Conservation (phyloP, 2,888 invertebrate species). For the Cylindroiulus punctatus region DNA sequence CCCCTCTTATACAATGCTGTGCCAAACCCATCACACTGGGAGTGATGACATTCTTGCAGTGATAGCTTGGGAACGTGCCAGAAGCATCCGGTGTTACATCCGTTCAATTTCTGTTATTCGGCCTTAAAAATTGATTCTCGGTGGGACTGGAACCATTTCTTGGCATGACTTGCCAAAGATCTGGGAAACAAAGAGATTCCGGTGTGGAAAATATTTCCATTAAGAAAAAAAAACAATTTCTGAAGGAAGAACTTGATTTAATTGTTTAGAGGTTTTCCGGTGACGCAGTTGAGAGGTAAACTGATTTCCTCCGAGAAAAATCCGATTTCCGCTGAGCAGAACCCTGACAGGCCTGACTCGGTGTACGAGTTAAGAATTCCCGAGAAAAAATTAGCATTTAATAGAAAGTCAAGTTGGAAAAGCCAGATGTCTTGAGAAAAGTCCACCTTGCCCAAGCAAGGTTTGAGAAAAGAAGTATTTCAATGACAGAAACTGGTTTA, state of each 20-base stretch:
- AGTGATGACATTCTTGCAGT: neutral
- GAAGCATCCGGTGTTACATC: neutral
- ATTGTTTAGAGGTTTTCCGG: too few relatives aligned
- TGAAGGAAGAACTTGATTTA: too few relatives aligned
- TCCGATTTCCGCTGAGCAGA: neutral
- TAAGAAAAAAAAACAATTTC: neutral
- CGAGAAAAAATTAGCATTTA: too few relatives aligned
- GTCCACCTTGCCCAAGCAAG: neutral
- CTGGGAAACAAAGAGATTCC: neutral
- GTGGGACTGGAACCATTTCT: neutral
- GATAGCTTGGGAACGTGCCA: neutral
- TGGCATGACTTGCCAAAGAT: neutral
- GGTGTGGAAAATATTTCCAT: neutral
- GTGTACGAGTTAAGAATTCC: neutral
- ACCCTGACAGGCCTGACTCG: neutral
- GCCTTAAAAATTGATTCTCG: neutral
- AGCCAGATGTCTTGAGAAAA: neutral
- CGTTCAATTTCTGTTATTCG: neutral
- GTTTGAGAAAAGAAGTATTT: too few relatives aligned
- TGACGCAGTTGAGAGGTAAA: neutral
- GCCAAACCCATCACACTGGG: neutral
- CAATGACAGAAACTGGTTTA: too few relatives aligned
- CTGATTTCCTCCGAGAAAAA: neutral
- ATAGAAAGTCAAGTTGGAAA: neutral
- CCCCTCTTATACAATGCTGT: too few relatives aligned